Evolutionary conservation across 2,113 vertebrate genomes (phyloP), one percentile per base, ranked within the genome.

Genomic region (Cavia porcellus): DNA sequence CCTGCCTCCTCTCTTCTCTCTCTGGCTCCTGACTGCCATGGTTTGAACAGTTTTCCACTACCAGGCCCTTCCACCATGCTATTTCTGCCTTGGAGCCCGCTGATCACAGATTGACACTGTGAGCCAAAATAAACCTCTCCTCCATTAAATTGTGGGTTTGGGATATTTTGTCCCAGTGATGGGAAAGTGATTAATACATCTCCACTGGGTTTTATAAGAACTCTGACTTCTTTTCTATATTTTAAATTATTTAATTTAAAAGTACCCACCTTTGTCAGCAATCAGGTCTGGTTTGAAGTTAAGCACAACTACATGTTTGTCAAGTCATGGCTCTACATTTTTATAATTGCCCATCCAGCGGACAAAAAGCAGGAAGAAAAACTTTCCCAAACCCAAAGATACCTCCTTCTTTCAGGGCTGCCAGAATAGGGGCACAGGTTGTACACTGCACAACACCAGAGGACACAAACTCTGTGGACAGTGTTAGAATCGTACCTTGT

Each of bases 201-300:
- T n/a, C n/a, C n/a, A 42, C 9, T 17, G 25, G 3, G 64, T 81
- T 83, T 94, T 52, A 59, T 45, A 90, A 84, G 64, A 81, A 35
- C 45, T 70, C 70, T 6, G 52, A 55, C 9, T 57, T 38, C 24
- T 61, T 79, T 55, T 19, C 83, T 82, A 17, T 59, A 74, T 70
- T 75, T 93, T 86, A 61, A 86, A 77, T 86, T 50, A 82, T 14
- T 84, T 19, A 19, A 25, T 72, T 93, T 32, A 72, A 94, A 92
- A 86, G 59, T 42, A 52, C 45, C 90, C 25, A 52, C 22, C 28
- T 66, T 28, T 35, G 32, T 72, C 1, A 57, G 35, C 13, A 81
- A 81, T 84, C 10, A 3, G 32, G 86, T 90, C 38, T 59, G 19
- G 28, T 28, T 82, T 62, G 15, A 93, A 82, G 42, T 14, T 61